A percentile compares a stretch with the other conserved stretches of the same genome.
These are phyloP conservation scores for Acanthococcus lagerstroemiae DNA, from an alignment of 2,888 invertebrate genomes.

Conservation along the genomic window DNA sequence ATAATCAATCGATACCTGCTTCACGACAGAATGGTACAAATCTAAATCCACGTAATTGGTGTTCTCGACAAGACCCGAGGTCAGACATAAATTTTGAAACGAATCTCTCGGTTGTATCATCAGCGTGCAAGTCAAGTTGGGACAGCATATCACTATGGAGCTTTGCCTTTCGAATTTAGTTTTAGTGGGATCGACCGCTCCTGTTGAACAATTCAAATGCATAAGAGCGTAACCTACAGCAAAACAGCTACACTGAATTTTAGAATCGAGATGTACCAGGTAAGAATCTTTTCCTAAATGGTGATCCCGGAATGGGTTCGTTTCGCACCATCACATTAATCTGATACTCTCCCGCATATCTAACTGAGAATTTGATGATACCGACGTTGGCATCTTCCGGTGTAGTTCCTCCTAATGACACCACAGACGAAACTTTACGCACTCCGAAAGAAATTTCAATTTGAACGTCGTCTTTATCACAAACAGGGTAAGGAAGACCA, in stretches of 20 bases:
- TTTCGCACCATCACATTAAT: slow-evolving; percentile 75
- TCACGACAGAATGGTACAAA: slow-evolving; percentile 18
- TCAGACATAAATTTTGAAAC: slow-evolving; percentile 71
- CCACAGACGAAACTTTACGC: slow-evolving; percentile 58
- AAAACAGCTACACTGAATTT: background rate
- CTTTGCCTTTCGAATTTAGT: slow-evolving; percentile 73
- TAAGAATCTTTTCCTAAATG: slow-evolving; percentile 70
- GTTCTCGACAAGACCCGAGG: slow-evolving; percentile 42
- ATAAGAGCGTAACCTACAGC: no score
- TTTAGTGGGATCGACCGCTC: slow-evolving; percentile 70
- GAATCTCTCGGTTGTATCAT: slow-evolving; percentile 85
- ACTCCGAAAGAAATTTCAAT: slow-evolving; percentile 65
- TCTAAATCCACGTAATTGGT: slow-evolving; percentile 8
- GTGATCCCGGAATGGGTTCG: slow-evolving; percentile 73
- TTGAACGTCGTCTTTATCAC: slow-evolving; percentile 80
- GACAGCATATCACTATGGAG: slow-evolving; percentile 74
- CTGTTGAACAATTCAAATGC: no score
- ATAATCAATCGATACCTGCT: slow-evolving; percentile 5
- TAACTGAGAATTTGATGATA: slow-evolving; percentile 82
- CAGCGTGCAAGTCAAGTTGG: slow-evolving; percentile 62
- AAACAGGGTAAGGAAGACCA: slow-evolving; percentile 87
- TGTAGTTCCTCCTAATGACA: slow-evolving; percentile 76
- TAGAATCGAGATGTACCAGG: slow-evolving; percentile 48
- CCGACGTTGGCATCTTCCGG: slow-evolving; percentile 77
- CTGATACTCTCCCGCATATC: slow-evolving; percentile 79